phyloP scores from a whole-genome alignment of 2,113 vertebrate species.

The cattle (Bos taurus) region ARS-UCD2.0 NC_037330.1:71065001-71065500 shows the following conservation, averaged over 20 bases:
- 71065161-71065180: not conserved
- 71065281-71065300: not conserved
- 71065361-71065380: not conserved
- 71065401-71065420: not conserved
- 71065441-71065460: not conserved
- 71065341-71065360: not conserved
- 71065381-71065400: not conserved
- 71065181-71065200: not conserved
- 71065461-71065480: not conserved
- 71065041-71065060: not conserved
- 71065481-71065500: not conserved
- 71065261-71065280: not conserved
- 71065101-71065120: not conserved
- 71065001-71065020: not conserved
- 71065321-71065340: not conserved
- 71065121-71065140: not conserved
- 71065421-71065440: not conserved
- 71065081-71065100: not conserved
- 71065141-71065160: not conserved
- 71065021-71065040: not conserved
- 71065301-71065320: not conserved
- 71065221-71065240: not conserved
- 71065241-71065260: not conserved
- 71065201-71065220: not conserved
- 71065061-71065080: not conserved